These are phyloP conservation scores for Folsomia candida DNA, from an alignment of 2,888 invertebrate genomes.

Conservation along the genomic window DNA sequence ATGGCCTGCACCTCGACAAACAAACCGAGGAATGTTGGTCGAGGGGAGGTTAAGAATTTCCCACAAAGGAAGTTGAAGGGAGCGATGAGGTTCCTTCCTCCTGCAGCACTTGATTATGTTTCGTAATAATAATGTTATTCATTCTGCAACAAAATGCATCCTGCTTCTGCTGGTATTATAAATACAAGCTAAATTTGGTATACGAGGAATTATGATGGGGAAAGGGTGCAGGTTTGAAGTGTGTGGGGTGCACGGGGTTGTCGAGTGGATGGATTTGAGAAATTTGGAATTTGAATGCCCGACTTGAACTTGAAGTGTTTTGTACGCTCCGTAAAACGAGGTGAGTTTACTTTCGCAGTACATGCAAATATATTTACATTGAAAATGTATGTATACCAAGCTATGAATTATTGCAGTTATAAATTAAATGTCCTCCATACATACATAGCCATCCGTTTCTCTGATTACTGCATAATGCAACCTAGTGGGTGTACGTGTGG, in stretches of 20 bases:
- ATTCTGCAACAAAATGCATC: conserved; percentile 10
- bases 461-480: too few species aligned
- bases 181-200: background rate
- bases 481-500: too few species aligned
- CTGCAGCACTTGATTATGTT: conserved; percentile 14
- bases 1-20: too few species aligned
- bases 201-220: background rate
- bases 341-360: too few species aligned
- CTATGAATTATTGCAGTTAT: too few species aligned
- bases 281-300: background rate
- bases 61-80: too few species aligned
- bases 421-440: too few species aligned
- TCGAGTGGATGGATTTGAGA: conserved; percentile 8
- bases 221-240: background rate
- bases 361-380: too few species aligned
- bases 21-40: background rate
- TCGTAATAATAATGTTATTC: conserved; percentile 17
- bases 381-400: too few species aligned
- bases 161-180: too few species aligned
- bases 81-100: background rate
- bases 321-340: background rate
- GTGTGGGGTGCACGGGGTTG: background rate
- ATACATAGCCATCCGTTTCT: too few species aligned
- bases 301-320: background rate
- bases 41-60: too few species aligned